These are phyloP conservation scores for Argopecten irradians DNA, from an alignment of 1,140 invertebrate genomes.

Conservation along the genomic window DNA sequence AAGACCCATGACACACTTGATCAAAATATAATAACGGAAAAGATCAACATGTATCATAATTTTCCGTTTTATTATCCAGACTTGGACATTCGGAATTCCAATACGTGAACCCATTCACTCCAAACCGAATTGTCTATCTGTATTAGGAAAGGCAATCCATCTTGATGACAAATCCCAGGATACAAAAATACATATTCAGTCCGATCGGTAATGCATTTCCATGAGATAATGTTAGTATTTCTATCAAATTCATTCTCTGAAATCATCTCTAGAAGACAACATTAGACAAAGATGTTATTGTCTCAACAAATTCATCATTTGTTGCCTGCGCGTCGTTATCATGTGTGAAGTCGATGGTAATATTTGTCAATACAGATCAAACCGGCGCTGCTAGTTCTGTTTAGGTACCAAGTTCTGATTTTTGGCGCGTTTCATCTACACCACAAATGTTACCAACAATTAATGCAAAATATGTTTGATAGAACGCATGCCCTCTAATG, in stretches of 20 bases:
- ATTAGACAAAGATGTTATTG: slow-evolving; percentile 7
- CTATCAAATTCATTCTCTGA: background rate
- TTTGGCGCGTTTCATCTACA: background rate
- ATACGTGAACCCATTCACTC: background rate
- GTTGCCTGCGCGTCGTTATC: background rate
- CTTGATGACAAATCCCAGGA: background rate
- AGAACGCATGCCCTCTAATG: background rate
- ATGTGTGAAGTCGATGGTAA: background rate
- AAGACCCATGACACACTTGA: background rate
- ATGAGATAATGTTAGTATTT: background rate
- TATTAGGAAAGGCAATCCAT: background rate
- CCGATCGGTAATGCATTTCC: background rate
- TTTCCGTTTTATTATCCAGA: background rate
- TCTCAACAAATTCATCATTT: background rate
- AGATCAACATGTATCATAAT: background rate
- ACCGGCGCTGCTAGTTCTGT: background rate
- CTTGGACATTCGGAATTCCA: background rate
- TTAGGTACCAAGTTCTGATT: background rate
- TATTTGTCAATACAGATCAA: slow-evolving; percentile 23
- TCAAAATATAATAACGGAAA: background rate
- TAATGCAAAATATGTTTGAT: background rate
- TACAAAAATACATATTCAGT: background rate
- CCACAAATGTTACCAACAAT: slow-evolving; percentile 8
- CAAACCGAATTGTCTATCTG: background rate
- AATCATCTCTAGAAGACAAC: background rate